phyloP scores from a whole-genome alignment of 2,113 vertebrate genomes.

The Melospiza melodia region DNA sequence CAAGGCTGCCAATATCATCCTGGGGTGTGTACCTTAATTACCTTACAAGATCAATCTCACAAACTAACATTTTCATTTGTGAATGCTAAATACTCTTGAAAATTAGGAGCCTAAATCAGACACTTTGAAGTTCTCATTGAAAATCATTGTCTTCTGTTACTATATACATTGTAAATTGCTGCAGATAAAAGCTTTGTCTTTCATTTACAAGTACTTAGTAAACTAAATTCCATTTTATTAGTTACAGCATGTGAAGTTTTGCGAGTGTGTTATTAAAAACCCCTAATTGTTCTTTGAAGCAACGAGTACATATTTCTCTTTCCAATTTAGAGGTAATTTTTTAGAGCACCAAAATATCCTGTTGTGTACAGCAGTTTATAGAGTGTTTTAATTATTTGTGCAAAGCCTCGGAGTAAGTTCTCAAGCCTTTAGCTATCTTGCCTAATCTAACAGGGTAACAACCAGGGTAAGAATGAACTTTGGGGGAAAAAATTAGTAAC shows the following conservation, averaged over 20 bases:
- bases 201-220: background rate
- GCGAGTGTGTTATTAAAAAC: background rate
- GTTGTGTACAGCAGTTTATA: background rate
- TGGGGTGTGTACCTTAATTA: background rate
- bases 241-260: conserved; percentile 1
- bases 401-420: background rate
- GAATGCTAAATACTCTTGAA: background rate
- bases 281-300: conserved; percentile 6
- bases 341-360: background rate
- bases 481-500: background rate
- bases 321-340: background rate
- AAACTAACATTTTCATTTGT: background rate
- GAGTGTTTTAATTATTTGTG: background rate
- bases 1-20: background rate
- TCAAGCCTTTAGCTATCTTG: background rate
- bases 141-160: background rate
- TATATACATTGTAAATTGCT: background rate
- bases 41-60: background rate
- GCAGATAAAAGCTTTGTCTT: conserved; percentile 23
- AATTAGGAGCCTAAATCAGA: background rate
- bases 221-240: conserved; percentile 53
- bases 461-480: background rate
- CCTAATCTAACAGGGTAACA: background rate
- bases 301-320: background rate
- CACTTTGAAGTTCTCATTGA: background rate